phyloP scores from a whole-genome alignment of 2,113 vertebrate species.

The Anguilla rostrata region DNA sequence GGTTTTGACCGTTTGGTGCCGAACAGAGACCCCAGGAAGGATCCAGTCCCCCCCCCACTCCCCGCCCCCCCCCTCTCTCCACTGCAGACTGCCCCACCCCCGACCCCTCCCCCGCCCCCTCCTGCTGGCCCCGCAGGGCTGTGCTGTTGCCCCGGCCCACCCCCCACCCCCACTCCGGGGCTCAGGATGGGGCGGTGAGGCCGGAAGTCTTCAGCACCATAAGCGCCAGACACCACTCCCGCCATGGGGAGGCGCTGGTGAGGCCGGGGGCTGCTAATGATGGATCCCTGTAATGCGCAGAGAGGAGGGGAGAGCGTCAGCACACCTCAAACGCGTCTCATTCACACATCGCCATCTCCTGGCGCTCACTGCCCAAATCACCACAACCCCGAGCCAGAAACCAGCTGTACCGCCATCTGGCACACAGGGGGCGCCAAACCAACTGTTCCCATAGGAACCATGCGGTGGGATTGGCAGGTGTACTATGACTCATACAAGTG shows the following conservation, averaged over 20 bases:
- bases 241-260: conserved; percentile 79
- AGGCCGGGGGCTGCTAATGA: conserved; percentile 86
- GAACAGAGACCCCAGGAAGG: conserved; percentile 84
- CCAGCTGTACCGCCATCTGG: neutral
- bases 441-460: neutral
- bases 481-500: too few relatives aligned
- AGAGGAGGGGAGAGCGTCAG: neutral
- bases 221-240: conserved; percentile 62
- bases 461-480: neutral
- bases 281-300: conserved; percentile 75
- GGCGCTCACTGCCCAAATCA: neutral
- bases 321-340: neutral
- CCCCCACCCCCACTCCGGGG: conserved; percentile 76
- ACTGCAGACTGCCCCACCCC: conserved; percentile 36
- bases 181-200: conserved; percentile 82
- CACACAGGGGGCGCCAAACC: neutral
- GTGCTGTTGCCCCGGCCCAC: conserved; percentile 77
- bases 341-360: neutral
- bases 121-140: conserved; percentile 65
- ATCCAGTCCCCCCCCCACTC: conserved; percentile 72
- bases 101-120: conserved; percentile 45
- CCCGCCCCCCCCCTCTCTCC: conserved; percentile 53
- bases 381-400: neutral
- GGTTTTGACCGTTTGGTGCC: conserved; percentile 79
- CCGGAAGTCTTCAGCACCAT: conserved; percentile 81